Evolutionary conservation across 2,888 invertebrate genomes (phyloP), one percentile per base, ranked within the genome.

Genomic region (Iselma pallidipennis): DNA sequence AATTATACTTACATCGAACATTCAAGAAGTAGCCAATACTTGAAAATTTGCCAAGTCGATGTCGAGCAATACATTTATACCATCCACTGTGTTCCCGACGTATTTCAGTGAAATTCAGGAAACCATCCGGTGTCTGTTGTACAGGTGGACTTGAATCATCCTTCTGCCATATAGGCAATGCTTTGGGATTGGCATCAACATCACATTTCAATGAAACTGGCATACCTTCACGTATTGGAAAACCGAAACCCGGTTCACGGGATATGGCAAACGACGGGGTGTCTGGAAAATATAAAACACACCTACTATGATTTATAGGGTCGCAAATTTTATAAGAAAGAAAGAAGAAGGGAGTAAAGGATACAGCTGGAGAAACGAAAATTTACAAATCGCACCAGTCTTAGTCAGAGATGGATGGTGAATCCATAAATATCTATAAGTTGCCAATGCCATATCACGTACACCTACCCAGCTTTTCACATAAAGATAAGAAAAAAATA

Each of bases 191-290:
- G 74, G 96, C 93, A 83, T 96, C 95, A 66, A 96, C 95, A 81
- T 94, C 94, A 77, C 96, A 96, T 80, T 94, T 92, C 71, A 96
- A 83, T 59, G 94, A 93, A 66, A 96, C 92, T 66, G 94, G 89
- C 78, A 93, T 92, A 63, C 95, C 95, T 80, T 95, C 95, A 65
- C 90, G 85, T 71, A 96, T 87, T 26, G 95, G 91, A 81, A 92
- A 90, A 55, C 95, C 95, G 82, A 95, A 96, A 53, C 94, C 95
- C n/a, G 95, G 95, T 82, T 92, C 90, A 71, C 95, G 89, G 66
- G 94, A 94, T 81, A 95, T 95, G 78, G 92, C 92, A 82, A 96
- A 96, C 67, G 95, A 94, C 53, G 95, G 95, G 55, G 93, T 92
- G 82, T 95, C 95, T 95, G 86, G 28, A 7, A 28, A 23, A 45